Evolutionary conservation across 2,888 invertebrate genomes (phyloP).

Genomic region (Nymphalis c-album): DNA sequence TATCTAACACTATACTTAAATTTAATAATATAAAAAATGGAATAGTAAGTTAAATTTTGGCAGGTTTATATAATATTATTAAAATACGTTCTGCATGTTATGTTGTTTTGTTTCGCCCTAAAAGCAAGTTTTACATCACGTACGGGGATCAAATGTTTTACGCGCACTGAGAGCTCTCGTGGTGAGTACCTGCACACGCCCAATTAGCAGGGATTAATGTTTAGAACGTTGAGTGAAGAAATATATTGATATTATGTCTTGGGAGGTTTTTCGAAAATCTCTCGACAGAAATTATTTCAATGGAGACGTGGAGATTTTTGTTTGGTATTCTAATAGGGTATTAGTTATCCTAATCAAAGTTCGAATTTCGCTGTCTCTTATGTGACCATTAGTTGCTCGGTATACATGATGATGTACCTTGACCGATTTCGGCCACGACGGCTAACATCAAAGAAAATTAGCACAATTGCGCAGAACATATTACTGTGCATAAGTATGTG

Average conservation of each 20-base stretch:
- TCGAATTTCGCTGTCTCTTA: too few species aligned
- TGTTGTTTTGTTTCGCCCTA: constrained; percentile 3
- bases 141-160: constrained; percentile 32
- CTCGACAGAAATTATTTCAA: background rate
- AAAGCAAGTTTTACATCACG: constrained; percentile 19
- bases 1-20: too few species aligned
- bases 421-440: too few species aligned
- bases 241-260: background rate
- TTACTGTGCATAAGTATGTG: too few species aligned
- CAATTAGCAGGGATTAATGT: constrained; percentile 32
- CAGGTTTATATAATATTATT: background rate
- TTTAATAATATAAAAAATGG: background rate
- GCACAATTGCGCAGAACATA: too few species aligned
- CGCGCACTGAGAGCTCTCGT: constrained; percentile 22
- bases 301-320: background rate
- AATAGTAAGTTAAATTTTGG: background rate
- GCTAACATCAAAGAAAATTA: too few species aligned
- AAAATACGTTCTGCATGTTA: background rate
- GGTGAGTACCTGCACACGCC: constrained; percentile 27
- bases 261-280: background rate
- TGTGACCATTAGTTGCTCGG: too few species aligned
- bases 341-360: too few species aligned
- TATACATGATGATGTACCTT: too few species aligned
- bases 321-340: too few species aligned
- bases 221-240: constrained; percentile 19